These are phyloP conservation scores for Azorinus chamasolen DNA, from an alignment of 2,888 invertebrate species.

Conservation along the genomic window DNA sequence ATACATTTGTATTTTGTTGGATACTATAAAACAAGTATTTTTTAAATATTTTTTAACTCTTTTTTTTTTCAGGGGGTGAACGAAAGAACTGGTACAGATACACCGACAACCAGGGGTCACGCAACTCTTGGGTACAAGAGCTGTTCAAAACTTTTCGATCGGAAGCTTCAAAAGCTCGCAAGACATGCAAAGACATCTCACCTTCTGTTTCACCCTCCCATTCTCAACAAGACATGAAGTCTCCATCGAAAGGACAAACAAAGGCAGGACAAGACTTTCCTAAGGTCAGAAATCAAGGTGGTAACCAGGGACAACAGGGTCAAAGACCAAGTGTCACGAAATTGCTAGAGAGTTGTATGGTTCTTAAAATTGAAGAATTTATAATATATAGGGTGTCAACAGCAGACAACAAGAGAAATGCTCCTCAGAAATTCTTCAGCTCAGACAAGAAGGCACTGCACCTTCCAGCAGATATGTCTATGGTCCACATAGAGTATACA, in stretches of 20 bases:
- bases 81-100: slow-evolving; percentile 96
- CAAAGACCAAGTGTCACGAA: slow-evolving; percentile 71
- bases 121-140: slow-evolving; percentile 93
- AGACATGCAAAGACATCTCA: slow-evolving; percentile 69
- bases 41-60: too few relatives aligned
- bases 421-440: slow-evolving; percentile 92
- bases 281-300: slow-evolving; percentile 39
- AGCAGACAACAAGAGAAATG: slow-evolving; percentile 86
- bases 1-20: too few relatives aligned
- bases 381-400: slow-evolving; percentile 94
- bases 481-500: slow-evolving; percentile 98
- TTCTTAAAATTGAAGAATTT: slow-evolving; percentile 96
- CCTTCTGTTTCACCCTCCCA: slow-evolving; percentile 71
- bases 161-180: slow-evolving; percentile 88
- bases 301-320: background rate
- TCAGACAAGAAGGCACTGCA: slow-evolving; percentile 90
- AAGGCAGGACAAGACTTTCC: slow-evolving; percentile 10
- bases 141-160: slow-evolving; percentile 93
- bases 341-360: slow-evolving; percentile 96
- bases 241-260: slow-evolving; percentile 19
- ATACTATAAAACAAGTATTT: too few relatives aligned
- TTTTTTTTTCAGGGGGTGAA: slow-evolving; percentile 89
- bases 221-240: slow-evolving; percentile 34
- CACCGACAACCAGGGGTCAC: slow-evolving; percentile 90
- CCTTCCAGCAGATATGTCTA: slow-evolving; percentile 95